Conservation (phyloP, 2,888 invertebrate genomes). For the Sesia bembeciformis region DNA sequence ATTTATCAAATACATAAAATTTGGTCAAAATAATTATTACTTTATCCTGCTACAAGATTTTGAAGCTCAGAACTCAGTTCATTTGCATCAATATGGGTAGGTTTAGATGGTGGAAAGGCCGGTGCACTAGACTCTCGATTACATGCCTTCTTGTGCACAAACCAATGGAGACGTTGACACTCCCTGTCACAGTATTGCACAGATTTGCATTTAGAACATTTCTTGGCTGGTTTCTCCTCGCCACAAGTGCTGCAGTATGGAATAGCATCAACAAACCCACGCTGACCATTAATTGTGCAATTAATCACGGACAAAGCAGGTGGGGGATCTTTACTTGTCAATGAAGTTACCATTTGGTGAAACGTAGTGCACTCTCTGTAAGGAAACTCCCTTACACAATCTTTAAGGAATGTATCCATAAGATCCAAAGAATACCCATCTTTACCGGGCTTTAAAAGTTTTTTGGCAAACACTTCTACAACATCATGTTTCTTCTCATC, state of each 20-base stretch:
- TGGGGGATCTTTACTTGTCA: slow-evolving; percentile 83
- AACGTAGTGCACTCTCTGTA: slow-evolving; percentile 92
- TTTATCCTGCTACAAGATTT: slow-evolving; percentile 61
- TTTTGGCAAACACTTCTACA: slow-evolving; percentile 83
- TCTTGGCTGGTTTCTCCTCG: slow-evolving; percentile 91
- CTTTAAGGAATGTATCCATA: slow-evolving; percentile 85
- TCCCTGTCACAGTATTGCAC: slow-evolving; percentile 95
- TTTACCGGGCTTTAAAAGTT: slow-evolving; percentile 83
- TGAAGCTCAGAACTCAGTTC: slow-evolving; percentile 69
- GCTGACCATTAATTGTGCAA: slow-evolving; percentile 90
- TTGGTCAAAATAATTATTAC: background rate
- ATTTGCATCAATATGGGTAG: slow-evolving; percentile 49
- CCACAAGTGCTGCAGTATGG: slow-evolving; percentile 88
- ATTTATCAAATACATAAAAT: too few species aligned
- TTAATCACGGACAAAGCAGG: slow-evolving; percentile 82
- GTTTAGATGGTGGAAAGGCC: slow-evolving; percentile 22
- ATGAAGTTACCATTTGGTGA: slow-evolving; percentile 85
- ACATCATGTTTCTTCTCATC: slow-evolving; percentile 78
- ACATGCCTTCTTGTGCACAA: slow-evolving; percentile 91
- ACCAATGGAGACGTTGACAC: slow-evolving; percentile 96
- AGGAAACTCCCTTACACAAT: slow-evolving; percentile 92
- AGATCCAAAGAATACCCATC: slow-evolving; percentile 78
- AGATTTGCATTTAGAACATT: slow-evolving; percentile 95
- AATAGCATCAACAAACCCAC: slow-evolving; percentile 82
- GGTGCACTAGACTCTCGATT: slow-evolving; percentile 74